These are phyloP conservation scores for Halcyon badia DNA, from an alignment of 2,797 vertebrate species.

Conservation along the genomic window DNA sequence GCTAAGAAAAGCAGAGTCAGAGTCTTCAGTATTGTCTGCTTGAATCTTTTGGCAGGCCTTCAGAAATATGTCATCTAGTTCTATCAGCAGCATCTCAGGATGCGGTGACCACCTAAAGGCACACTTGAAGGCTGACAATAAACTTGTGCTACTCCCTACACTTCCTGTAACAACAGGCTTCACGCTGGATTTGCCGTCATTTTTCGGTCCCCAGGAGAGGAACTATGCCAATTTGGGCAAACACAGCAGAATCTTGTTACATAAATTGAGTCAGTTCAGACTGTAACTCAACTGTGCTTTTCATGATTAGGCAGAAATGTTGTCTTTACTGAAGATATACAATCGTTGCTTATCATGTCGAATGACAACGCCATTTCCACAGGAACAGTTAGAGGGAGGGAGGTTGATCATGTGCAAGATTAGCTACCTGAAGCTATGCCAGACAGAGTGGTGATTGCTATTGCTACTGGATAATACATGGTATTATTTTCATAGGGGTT, in stretches of 20 bases:
- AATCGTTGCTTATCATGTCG: not conserved
- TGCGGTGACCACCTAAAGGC: conserved; percentile 68
- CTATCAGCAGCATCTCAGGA: conserved; percentile 64
- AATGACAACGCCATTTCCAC: not conserved
- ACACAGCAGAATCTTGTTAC: conserved; percentile 42
- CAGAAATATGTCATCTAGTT: conserved; percentile 42
- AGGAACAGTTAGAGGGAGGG: not conserved
- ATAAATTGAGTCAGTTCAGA: conserved; percentile 48
- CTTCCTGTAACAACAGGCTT: conserved; percentile 38
- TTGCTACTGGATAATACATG: not conserved
- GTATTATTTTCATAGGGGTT: not conserved
- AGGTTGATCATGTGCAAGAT: not conserved
- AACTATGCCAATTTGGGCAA: conserved; percentile 66
- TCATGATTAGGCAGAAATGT: conserved; percentile 30
- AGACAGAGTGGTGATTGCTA: not conserved
- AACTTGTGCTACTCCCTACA: conserved; percentile 47
- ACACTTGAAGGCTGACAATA: conserved; percentile 55
- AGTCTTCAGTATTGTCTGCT: conserved; percentile 54
- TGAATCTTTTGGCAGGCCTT: conserved; percentile 72
- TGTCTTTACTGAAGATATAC: not conserved
- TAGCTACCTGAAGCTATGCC: not conserved
- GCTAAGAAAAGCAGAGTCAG: conserved; percentile 39
- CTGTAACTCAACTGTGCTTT: conserved; percentile 32
- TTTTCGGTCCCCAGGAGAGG: conserved; percentile 51
- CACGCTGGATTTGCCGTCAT: conserved; percentile 57